Conservation (phyloP, 2,888 invertebrate species). For the Drosophila stalkeri region DNA sequence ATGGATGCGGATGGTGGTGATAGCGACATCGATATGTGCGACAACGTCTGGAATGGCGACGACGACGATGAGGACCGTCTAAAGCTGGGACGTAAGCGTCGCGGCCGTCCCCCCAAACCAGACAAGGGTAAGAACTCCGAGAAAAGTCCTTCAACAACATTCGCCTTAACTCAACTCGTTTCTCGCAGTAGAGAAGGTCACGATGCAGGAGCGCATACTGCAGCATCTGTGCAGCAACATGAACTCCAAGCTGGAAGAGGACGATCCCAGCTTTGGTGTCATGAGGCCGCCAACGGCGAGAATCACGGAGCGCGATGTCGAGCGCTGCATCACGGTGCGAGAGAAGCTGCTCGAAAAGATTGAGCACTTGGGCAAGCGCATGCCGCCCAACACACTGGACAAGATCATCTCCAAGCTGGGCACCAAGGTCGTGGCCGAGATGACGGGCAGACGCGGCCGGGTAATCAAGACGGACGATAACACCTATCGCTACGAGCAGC, state of each 20-base stretch:
- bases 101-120: slow-evolving; percentile 76
- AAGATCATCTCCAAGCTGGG: slow-evolving; percentile 99
- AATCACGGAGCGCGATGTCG: slow-evolving; percentile 87
- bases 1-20: slow-evolving; percentile 85
- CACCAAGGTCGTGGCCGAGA: slow-evolving; percentile 98
- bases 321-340: slow-evolving; percentile 95
- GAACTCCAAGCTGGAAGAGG: slow-evolving; percentile 86
- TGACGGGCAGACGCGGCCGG: slow-evolving; percentile 98
- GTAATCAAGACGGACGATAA: slow-evolving; percentile 97
- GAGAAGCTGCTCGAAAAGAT: slow-evolving; percentile 93
- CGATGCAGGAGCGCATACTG: slow-evolving; percentile 68
- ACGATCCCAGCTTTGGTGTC: slow-evolving; percentile 87
- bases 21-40: slow-evolving; percentile 26
- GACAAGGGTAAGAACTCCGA: slow-evolving; percentile 50
- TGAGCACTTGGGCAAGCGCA: slow-evolving; percentile 92
- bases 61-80: slow-evolving; percentile 44
- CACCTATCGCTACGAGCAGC: slow-evolving; percentile 95
- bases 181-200: slow-evolving; percentile 55
- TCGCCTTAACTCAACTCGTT: neutral
- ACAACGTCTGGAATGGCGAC: slow-evolving; percentile 28
- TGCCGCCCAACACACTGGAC: slow-evolving; percentile 99
- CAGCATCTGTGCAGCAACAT: slow-evolving; percentile 46
- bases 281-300: slow-evolving; percentile 17
- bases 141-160: neutral
- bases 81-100: slow-evolving; percentile 53